A percentile compares a stretch with the other conserved stretches of the same genome.
Evolutionary conservation across 2,888 invertebrate species (phyloP).

Genomic region (Eupeodes luniger): DNA sequence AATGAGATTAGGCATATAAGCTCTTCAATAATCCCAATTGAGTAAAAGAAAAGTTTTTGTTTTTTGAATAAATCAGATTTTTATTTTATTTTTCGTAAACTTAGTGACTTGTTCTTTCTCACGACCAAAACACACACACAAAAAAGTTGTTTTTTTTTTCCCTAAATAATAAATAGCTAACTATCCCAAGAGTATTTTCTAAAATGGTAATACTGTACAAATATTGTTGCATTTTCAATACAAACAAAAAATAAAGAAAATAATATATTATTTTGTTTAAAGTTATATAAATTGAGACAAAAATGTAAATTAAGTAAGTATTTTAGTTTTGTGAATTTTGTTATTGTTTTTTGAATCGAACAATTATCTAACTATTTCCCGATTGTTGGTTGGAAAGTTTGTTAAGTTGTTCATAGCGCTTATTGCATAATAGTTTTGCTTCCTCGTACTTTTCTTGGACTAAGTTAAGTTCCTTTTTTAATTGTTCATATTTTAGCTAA

Average conservation of each 20-base stretch:
- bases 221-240: conserved; percentile 51
- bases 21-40: too few relatives aligned
- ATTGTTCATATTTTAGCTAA: conserved; percentile 75
- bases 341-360: background rate
- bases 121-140: conserved; percentile 56
- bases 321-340: background rate
- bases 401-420: conserved; percentile 74
- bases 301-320: conserved; percentile 40
- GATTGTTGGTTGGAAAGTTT: conserved; percentile 40
- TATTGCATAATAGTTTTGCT: conserved; percentile 75
- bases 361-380: conserved; percentile 41
- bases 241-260: conserved; percentile 37
- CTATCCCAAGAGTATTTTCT: conserved; percentile 49
- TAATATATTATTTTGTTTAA: conserved; percentile 5
- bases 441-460: conserved; percentile 78
- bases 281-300: conserved; percentile 43
- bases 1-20: too few relatives aligned
- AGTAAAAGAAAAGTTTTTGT: background rate
- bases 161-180: conserved; percentile 65
- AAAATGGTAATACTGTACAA: conserved; percentile 73
- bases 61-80: conserved; percentile 38
- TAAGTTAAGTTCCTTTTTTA: conserved; percentile 75
- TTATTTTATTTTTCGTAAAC: conserved; percentile 38
- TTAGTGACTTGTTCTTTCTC: conserved; percentile 51
- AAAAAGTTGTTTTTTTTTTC: conserved; percentile 37